phyloP scores from a whole-genome alignment of 2,888 invertebrate species.

The Aphodius granarius region DNA sequence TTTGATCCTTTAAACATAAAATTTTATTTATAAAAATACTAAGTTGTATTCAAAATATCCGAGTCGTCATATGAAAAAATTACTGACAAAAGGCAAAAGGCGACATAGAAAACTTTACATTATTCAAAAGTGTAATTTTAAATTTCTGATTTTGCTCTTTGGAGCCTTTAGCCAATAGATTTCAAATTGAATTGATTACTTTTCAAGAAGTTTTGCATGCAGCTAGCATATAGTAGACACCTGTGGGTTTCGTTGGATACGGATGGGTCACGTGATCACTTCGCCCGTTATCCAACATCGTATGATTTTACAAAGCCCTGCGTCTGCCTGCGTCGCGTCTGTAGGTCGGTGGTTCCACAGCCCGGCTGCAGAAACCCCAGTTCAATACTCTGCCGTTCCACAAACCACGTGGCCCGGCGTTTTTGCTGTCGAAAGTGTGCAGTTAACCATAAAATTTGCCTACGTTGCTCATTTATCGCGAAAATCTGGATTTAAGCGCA shows the following conservation, averaged over 20 bases:
- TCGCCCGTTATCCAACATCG: neutral
- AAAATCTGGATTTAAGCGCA: neutral
- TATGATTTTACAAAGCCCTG: neutral
- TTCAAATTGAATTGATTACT: no score
- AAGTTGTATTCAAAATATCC: no score
- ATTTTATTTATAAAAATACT: no score
- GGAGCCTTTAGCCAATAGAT: no score
- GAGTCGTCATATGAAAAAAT: no score
- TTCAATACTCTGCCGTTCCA: neutral
- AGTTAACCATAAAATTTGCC: neutral
- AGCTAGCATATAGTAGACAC: neutral
- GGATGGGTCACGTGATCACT: neutral
- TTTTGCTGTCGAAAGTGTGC: neutral
- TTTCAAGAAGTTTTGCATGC: neutral
- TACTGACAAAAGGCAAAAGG: no score
- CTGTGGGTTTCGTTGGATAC: neutral
- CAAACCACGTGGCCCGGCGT: neutral
- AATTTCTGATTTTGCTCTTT: no score
- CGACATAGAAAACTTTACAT: no score
- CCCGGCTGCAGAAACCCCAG: no score
- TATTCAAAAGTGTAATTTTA: no score
- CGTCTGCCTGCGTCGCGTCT: neutral
- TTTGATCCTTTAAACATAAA: no score
- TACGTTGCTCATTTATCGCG: neutral
- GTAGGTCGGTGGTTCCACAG: no score